Evolutionary conservation across 2,888 invertebrate genomes (phyloP), one percentile per base, ranked within the genome.

Genomic region (Acronicta aceris): DNA sequence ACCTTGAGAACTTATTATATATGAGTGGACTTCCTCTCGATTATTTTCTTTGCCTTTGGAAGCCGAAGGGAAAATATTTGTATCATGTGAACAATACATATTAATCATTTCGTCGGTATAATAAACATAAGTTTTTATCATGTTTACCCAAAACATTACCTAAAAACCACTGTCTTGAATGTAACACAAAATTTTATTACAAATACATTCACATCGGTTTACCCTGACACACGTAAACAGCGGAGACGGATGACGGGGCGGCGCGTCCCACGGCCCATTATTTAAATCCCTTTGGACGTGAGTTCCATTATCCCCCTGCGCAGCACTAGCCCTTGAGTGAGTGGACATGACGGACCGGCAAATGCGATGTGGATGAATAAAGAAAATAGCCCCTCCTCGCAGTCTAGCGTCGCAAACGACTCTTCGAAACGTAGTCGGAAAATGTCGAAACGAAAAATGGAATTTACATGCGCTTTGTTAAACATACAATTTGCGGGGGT

Each of bases 281-380:
- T 89, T 90, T 89, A 89, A 91, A 91, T 90, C 92, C 91, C 89
- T 85, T 84, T 83, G 84, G 89, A 89, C 83, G 85, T 80, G 82
- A 85, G 86, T 81, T 85, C 87, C 88, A 89, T 90, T 91, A 89
- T 88, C 86, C 87, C 85, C 71, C 71, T 72, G 79, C 76, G 79
- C 71, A 78, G 72, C 72, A 73, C 78, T 74, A 81, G 78, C 81
- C 79, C 77, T 72, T 76, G 69, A 78, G 78, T 81, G 82, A 87
- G 84, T 87, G 87, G 87, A 83, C 86, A 84, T 83, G 82, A 82
- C 83, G 79, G 78, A 74, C 79, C 74, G 70, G 74, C 69, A 81
- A 85, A 83, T 84, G 74, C 81, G 79, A 74, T 77, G 81, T 74
- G 81, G 81, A 83, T 77, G 81, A 80, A 84, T 82, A 84, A 82